Evolutionary conservation across 2,113 vertebrate species (phyloP).

Genomic region (Psittacula cyanocephala): DNA sequence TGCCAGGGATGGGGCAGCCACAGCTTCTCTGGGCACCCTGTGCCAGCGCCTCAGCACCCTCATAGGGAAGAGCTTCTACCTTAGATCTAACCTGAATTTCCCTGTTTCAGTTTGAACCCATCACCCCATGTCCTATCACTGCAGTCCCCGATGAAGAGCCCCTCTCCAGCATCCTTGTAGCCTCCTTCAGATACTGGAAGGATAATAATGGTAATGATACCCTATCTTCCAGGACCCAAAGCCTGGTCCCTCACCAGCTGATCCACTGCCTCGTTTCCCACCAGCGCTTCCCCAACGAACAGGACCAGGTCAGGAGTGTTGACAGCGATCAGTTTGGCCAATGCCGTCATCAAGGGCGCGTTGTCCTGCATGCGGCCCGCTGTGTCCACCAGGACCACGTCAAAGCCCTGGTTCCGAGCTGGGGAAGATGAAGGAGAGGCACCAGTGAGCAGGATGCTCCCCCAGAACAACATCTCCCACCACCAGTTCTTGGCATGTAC

Average conservation of each 20-base stretch:
- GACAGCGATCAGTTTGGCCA: conserved; percentile 96
- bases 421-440: neutral
- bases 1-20: no score
- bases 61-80: neutral
- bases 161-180: neutral
- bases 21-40: neutral
- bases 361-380: conserved; percentile 99
- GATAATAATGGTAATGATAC: neutral
- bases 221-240: neutral
- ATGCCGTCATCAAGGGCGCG: conserved; percentile 91
- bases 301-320: conserved; percentile 94
- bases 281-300: conserved; percentile 96
- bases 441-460: accelerated
- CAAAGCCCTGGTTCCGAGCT: conserved; percentile 94
- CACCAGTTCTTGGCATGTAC: conserved; percentile 38
- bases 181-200: neutral
- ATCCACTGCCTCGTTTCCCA: conserved; percentile 96
- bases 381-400: conserved; percentile 98
- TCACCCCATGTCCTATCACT: neutral
- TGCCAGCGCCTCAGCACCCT: neutral
- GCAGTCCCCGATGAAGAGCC: neutral
- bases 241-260: conserved; percentile 85
- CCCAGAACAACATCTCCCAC: accelerated
- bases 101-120: neutral
- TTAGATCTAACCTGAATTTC: neutral